Base-by-base conservation (phyloP, 2,888 invertebrate genomes). In the Drosophila affinis region DNA sequence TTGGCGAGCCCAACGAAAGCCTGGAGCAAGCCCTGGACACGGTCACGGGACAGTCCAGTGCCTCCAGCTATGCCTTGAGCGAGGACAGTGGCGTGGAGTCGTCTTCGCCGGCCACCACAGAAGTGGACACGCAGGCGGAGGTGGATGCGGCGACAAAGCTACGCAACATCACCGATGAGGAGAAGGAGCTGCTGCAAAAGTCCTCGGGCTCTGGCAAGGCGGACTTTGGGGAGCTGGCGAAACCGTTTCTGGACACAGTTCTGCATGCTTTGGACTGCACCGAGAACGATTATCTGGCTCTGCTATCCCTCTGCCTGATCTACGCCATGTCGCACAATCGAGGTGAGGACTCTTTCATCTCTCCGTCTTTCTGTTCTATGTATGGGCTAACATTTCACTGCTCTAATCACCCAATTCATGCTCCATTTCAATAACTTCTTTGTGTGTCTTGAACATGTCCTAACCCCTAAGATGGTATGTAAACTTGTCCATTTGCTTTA, bases 241-340 rank as follows among this genome's bases (percentile, higher is more conserved):
- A 91, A 21, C 92, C 98, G 1, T 98, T 98, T 92, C 93, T 99
- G 78, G 97, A 98, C 91, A 96, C 97, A 6, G 95, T 99, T 55
- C 93, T 98, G 70, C 95, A 96, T 82, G 96, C 98, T 0, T 93
- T 99, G 78, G 96, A 97, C 89, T 97, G 98, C 90, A 94, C 94
- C 12, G 98, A 98, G 90, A 98, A 98, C 92, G 99, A 99, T 93
- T 99, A 99, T 91, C 95, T 97, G 52, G 96, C 98, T 7, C 93
- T 99, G 69, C 97, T 99, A 91, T 96, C 97, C 4, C 93, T 99
- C 17, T 97, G 98, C 92, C 93, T 99, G 69, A 94, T 99, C 47
- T 98, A 98, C 91, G 98, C 99, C 14, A 94, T 99, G 92, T 96
- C 97, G 70, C 97, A 97, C 91, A 99, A 99, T 93, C 94, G 95